phyloP scores from a whole-genome alignment of 2,888 invertebrate species.

The Drosophila nr. perissopoda region DNA sequence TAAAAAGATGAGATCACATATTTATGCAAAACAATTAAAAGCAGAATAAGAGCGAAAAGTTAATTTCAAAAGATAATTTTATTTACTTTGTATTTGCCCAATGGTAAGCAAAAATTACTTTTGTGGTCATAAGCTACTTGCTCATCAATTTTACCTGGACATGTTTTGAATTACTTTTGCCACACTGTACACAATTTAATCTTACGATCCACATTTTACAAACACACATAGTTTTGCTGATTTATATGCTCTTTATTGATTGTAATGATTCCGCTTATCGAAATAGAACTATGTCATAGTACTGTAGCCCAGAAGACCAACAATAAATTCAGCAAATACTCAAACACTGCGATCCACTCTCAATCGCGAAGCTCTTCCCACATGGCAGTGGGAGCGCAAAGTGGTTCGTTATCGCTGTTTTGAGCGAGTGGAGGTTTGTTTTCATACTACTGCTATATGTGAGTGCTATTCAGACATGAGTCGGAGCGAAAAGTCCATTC shows the following conservation, averaged over 20 bases:
- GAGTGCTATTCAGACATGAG: slow-evolving; percentile 50
- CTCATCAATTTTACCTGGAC: neutral
- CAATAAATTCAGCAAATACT: slow-evolving; percentile 34
- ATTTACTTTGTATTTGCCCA: neutral
- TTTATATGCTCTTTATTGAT: slow-evolving; percentile 20
- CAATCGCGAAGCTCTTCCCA: slow-evolving; percentile 39
- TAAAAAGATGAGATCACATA: neutral
- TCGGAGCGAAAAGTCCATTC: slow-evolving; percentile 48
- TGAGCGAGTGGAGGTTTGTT: slow-evolving; percentile 12
- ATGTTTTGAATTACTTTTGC: neutral
- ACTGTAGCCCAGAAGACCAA: neutral
- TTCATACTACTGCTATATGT: slow-evolving; percentile 29
- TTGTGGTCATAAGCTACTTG: neutral
- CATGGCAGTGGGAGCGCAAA: slow-evolving; percentile 37
- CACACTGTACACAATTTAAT: slow-evolving; percentile 14
- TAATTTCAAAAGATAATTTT: neutral
- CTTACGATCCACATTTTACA: slow-evolving; percentile 13
- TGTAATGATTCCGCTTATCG: slow-evolving; percentile 30
- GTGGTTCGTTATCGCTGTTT: slow-evolving; percentile 50
- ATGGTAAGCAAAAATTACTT: neutral
- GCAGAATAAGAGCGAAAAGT: neutral
- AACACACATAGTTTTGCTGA: slow-evolving; percentile 9
- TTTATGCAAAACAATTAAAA: neutral
- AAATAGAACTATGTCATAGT: slow-evolving; percentile 45
- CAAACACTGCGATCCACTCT: slow-evolving; percentile 46